Percentiles rank a stretch among this genome's conserved stretches.
Evolutionary conservation across 2,113 vertebrate genomes (phyloP).

Genomic region (Hippocampus abdominalis): DNA sequence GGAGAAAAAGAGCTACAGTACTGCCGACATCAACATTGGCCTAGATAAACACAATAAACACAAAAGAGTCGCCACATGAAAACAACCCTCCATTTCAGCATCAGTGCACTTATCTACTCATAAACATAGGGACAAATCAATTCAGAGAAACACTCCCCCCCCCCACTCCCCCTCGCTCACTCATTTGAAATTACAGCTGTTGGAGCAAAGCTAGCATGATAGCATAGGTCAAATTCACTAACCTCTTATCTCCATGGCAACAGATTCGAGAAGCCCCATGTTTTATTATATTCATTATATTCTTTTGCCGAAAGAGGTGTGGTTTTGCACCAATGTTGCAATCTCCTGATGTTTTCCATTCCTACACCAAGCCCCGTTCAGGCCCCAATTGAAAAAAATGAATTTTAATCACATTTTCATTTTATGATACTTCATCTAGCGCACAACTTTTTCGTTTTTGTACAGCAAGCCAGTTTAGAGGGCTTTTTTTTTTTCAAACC

Average conservation of each 20-base stretch:
- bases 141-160: constrained; percentile 65
- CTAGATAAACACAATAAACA: constrained; percentile 74
- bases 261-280: constrained; percentile 27
- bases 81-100: constrained; percentile 73
- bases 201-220: constrained; percentile 67
- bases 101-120: constrained; percentile 74
- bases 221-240: constrained; percentile 72
- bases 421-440: not conserved
- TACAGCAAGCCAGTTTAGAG: not conserved
- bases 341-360: not conserved
- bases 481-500: not conserved
- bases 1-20: constrained; percentile 68
- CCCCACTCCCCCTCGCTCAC: constrained; percentile 59
- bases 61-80: constrained; percentile 71
- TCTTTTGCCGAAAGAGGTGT: not conserved
- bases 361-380: not conserved
- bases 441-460: not conserved
- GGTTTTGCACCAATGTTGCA: not conserved
- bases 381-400: not conserved
- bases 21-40: constrained; percentile 70
- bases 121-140: constrained; percentile 75
- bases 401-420: not conserved
- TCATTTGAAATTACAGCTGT: constrained; percentile 70
- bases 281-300: not conserved
- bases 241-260: constrained; percentile 73